Conservation (phyloP, 2,113 vertebrate genomes). For the Apistogramma diplotaenia region DNA sequence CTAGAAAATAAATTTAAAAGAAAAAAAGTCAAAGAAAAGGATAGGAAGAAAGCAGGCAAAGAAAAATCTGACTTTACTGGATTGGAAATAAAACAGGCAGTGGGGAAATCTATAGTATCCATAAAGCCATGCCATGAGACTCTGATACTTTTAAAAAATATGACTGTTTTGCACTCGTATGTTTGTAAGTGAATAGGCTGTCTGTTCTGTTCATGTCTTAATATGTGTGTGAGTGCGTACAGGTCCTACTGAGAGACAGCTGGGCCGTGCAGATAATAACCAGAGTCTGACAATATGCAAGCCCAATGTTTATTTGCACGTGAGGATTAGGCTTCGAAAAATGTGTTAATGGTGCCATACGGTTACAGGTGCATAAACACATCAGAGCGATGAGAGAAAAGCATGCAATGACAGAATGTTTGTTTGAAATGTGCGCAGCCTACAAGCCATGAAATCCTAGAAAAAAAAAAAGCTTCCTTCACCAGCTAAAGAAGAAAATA, state of each 20-base stretch:
- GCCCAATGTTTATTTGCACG: conserved; percentile 24
- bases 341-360: conserved; percentile 18
- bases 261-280: conserved; percentile 56
- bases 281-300: conserved; percentile 19
- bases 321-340: conserved; percentile 32
- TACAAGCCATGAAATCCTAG: neutral
- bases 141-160: conserved; percentile 1
- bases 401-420: neutral
- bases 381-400: neutral
- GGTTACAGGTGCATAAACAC: conserved; percentile 17
- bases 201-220: neutral
- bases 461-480: neutral
- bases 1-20: neutral
- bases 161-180: neutral
- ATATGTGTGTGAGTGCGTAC: neutral
- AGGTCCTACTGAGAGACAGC: conserved; percentile 5
- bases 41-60: neutral
- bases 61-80: neutral
- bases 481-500: neutral
- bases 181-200: neutral
- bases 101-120: neutral
- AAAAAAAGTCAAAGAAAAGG: neutral
- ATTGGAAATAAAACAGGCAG: conserved; percentile 1
- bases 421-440: neutral
- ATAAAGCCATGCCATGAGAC: neutral